A percentile compares a stretch with the other conserved stretches of the same genome.
phyloP scores from a whole-genome alignment of 2,113 vertebrate genomes.

The Centrocercus urophasianus region DNA sequence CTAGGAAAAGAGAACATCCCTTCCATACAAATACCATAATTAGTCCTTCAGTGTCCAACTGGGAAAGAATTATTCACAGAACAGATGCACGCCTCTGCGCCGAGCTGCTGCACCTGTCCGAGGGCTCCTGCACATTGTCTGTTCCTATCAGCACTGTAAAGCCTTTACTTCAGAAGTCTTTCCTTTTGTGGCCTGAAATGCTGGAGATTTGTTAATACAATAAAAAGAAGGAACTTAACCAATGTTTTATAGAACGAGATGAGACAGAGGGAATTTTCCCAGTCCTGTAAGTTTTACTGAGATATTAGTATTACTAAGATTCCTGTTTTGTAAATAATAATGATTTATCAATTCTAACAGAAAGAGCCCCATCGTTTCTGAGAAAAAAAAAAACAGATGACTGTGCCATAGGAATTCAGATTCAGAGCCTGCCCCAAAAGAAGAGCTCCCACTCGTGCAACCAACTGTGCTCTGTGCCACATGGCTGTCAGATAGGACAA shows the following conservation, averaged over 20 bases:
- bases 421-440: neutral
- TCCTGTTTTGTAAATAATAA: slow-evolving; percentile 20
- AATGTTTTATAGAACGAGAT: neutral
- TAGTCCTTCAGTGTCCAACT: neutral
- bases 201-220: neutral
- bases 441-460: neutral
- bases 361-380: neutral
- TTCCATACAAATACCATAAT: neutral
- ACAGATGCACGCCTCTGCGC: neutral
- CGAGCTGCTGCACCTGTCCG: neutral
- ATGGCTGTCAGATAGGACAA: slow-evolving; percentile 5
- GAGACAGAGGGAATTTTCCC: neutral
- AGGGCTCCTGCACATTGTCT: neutral
- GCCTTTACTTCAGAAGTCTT: neutral
- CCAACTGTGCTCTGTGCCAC: fast-evolving
- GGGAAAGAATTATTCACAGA: neutral
- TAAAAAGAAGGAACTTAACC: neutral
- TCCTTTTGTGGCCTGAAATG: neutral
- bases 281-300: neutral
- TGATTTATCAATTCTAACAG: neutral
- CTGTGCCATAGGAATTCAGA: neutral
- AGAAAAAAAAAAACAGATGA: slow-evolving; percentile 18
- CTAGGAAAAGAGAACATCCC: neutral
- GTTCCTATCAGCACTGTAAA: neutral
- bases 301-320: neutral